Conservation (phyloP, 2,888 invertebrate genomes). For the Cremastobaeus sp. region DNA sequence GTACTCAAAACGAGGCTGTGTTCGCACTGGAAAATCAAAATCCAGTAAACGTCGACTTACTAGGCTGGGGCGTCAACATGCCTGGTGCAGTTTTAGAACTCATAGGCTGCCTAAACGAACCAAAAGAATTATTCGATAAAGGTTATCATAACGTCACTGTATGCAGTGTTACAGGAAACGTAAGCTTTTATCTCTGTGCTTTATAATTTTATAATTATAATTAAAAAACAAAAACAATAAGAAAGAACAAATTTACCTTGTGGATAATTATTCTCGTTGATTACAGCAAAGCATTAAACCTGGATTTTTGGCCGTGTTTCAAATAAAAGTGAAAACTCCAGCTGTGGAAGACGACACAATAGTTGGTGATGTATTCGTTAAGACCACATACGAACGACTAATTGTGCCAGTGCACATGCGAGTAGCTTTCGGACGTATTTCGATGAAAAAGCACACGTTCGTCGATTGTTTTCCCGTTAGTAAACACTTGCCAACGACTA, state of each 20-base stretch:
- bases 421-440: conserved; percentile 86
- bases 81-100: conserved; percentile 81
- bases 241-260: too few species aligned
- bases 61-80: conserved; percentile 82
- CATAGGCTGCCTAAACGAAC: conserved; percentile 82
- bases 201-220: not conserved
- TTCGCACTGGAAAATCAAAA: conserved; percentile 87
- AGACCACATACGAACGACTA: conserved; percentile 85
- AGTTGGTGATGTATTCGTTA: conserved; percentile 85
- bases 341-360: conserved; percentile 84
- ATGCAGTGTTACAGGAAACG: conserved; percentile 75
- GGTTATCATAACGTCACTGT: conserved; percentile 74
- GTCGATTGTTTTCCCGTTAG: conserved; percentile 89
- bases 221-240: too few species aligned
- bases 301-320: conserved; percentile 84
- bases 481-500: too few species aligned
- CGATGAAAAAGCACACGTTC: conserved; percentile 82
- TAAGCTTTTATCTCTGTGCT: conserved; percentile 60
- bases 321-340: conserved; percentile 85
- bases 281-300: conserved; percentile 81
- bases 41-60: conserved; percentile 84
- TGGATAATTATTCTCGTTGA: conserved; percentile 25
- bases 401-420: conserved; percentile 86
- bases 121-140: conserved; percentile 72
- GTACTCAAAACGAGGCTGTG: conserved; percentile 83